Conservation (phyloP, 2,113 vertebrate genomes). For the Poicephalus meyeri region DNA sequence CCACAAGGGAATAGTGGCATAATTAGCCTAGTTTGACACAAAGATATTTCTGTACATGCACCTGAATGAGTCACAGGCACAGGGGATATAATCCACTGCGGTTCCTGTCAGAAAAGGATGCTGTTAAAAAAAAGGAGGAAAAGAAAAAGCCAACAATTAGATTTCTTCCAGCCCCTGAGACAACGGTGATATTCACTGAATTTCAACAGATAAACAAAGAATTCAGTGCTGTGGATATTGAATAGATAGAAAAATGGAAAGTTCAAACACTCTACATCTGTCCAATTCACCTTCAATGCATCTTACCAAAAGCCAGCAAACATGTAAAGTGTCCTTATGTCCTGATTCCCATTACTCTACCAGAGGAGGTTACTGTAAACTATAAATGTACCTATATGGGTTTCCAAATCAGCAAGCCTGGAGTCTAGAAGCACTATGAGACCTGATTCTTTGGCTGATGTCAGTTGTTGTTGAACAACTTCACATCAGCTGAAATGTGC, state of each 20-base stretch:
- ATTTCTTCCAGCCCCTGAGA: not conserved
- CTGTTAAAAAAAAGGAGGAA: not conserved
- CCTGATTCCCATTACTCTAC: not conserved
- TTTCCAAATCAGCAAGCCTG: not conserved
- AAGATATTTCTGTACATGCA: not conserved
- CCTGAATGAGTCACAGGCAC: not conserved
- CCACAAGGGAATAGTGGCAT: not conserved
- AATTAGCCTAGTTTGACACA: not conserved
- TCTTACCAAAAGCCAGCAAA: not conserved
- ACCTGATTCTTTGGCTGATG: not conserved
- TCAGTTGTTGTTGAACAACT: not conserved
- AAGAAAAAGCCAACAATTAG: not conserved
- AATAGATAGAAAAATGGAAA: not conserved
- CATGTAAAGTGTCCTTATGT: not conserved
- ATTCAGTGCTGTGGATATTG: not conserved
- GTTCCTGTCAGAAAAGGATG: not conserved
- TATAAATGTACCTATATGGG: not conserved
- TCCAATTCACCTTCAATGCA: not conserved
- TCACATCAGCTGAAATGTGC: not conserved
- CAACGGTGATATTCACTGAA: not conserved
- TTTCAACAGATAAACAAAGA: not conserved
- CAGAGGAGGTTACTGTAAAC: not conserved
- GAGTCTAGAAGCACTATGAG: not conserved
- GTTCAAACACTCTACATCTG: not conserved
- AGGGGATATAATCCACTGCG: not conserved